Base-by-base conservation (phyloP, 2,113 vertebrate genomes). In the Stomatorhinus ivindoensis region DNA sequence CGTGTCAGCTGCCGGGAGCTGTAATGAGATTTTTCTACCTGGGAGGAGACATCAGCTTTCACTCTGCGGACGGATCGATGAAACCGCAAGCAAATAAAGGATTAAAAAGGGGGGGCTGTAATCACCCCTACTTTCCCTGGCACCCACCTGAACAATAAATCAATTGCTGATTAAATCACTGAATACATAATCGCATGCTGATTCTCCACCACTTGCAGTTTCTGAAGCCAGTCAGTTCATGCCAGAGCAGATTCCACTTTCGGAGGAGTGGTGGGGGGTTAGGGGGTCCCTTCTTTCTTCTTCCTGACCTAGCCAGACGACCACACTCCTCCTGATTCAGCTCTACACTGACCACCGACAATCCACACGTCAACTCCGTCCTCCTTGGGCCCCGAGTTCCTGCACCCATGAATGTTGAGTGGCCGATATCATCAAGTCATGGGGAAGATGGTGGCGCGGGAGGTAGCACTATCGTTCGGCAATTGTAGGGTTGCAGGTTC, bases 11-110 rank as follows among this genome's bases (percentile, higher is more conserved):
- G 24, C 42, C 27, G 10, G 42, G 58, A 48, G 87, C 19, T n/a
- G 46, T 88, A 88, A 88, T 88, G 87, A 88, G 39, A 76, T 76
- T 88, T 88, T 88, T 88, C 87, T 73, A 88, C 65, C 65, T 76
- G 87, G 87, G 65, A 88, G 87, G 61, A 88, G 42, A 76, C 65
- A 27, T 48, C 61, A 50, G 87, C 87, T 48, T 76, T 50, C 46
- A 31, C 87, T 73, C n/a, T 21, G 87, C 3, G 13, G 27, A 88
- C 21, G n/a, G 61, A 88, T 88, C 87, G 27, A 88, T 88, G 65
- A 24, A 17, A 35, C 46, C 2, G 46, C 42, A 19, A 61, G 50
- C 35, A 65, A 46, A 87, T 65, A 61, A 42, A 46, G 51, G 50
- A 73, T 73, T 47, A 76, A 3, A 13, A 17, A 27, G 39, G 69